These are phyloP conservation scores for Argyresthia albistria DNA, from an alignment of 2,888 invertebrate genomes.

Conservation along the genomic window DNA sequence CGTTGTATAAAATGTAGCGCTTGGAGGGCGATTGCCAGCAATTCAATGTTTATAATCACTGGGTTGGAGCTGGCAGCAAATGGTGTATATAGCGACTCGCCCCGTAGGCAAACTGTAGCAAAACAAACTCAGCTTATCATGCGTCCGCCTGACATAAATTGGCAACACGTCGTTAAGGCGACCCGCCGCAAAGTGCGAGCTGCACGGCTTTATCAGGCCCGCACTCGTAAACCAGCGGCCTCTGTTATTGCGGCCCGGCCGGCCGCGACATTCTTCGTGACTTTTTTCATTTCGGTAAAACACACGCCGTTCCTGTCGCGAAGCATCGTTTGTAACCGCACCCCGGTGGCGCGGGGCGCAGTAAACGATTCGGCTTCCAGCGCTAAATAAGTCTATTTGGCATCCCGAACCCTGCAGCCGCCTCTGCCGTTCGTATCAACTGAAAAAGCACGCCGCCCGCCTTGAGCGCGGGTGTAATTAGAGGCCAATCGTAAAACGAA, in stretches of 20 bases:
- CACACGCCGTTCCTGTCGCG: conserved; percentile 13
- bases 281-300: conserved; percentile 60
- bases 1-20: no score
- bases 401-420: conserved; percentile 29
- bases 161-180: conserved; percentile 70
- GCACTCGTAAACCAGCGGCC: conserved; percentile 61
- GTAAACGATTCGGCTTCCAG: conserved; percentile 49
- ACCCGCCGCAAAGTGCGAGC: conserved; percentile 49
- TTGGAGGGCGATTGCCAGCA: no score
- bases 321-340: background rate
- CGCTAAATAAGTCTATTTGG: conserved; percentile 65
- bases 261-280: conserved; percentile 49
- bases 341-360: conserved; percentile 14
- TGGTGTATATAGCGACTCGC: no score
- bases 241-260: conserved; percentile 55
- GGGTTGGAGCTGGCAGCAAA: no score
- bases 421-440: conserved; percentile 38
- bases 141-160: conserved; percentile 63
- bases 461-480: conserved; percentile 67
- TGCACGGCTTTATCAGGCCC: conserved; percentile 53
- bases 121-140: conserved; percentile 69
- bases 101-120: conserved; percentile 28
- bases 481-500: conserved; percentile 71
- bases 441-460: conserved; percentile 59
- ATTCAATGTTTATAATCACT: no score